These are phyloP conservation scores for Paraplagusia blochii DNA, from an alignment of 2,113 vertebrate species.

Conservation along the genomic window DNA sequence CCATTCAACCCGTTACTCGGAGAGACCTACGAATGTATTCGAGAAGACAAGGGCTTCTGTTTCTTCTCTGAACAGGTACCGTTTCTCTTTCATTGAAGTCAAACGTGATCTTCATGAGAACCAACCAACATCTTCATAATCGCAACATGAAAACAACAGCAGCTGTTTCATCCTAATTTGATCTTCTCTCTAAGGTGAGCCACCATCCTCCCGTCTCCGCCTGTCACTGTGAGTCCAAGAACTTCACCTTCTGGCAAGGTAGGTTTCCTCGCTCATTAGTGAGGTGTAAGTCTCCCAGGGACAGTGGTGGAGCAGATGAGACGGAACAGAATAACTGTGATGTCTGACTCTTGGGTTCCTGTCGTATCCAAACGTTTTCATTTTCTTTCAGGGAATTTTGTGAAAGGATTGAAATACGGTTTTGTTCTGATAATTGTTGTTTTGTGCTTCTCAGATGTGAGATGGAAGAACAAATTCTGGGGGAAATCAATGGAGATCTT, in stretches of 20 bases:
- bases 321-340: no score
- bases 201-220: conserved; percentile 98
- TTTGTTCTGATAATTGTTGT: conserved; percentile 1
- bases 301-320: no score
- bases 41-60: conserved; percentile 97
- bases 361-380: no score
- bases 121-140: no score
- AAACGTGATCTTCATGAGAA: no score
- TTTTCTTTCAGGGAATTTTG: background rate
- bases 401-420: background rate
- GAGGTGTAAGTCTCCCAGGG: no score
- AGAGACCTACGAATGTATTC: conserved; percentile 96
- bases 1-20: conserved; percentile 98
- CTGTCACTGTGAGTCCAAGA: conserved; percentile 99
- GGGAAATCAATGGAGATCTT: conserved; percentile 99
- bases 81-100: background rate
- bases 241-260: conserved; percentile 99
- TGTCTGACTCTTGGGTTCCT: no score
- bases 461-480: conserved; percentile 99
- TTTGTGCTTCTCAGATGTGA: conserved; percentile 83
- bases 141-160: conserved; percentile 1
- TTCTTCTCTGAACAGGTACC: conserved; percentile 96
- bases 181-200: conserved; percentile 85
- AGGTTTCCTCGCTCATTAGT: conserved; percentile 46
- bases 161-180: conserved; percentile 40